Evolutionary conservation across 1,140 invertebrate species (phyloP).

Genomic region (Halictus rubicundus): DNA sequence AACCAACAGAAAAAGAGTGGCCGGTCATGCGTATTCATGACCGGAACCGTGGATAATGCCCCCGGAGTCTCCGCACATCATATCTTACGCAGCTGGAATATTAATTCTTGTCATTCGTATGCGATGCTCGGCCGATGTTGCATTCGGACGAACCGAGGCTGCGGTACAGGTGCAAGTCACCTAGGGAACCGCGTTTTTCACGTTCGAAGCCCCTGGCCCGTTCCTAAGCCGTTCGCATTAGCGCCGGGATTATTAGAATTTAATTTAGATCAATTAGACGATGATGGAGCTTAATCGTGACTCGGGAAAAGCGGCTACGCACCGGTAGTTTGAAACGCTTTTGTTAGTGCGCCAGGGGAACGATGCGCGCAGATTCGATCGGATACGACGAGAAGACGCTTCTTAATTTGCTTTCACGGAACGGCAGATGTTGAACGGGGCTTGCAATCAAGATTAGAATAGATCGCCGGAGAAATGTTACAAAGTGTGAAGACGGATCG

Average conservation of each 20-base stretch:
- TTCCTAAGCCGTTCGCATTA: not conserved
- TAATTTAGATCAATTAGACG: not conserved
- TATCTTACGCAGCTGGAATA: constrained; percentile 70
- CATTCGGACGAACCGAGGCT: constrained; percentile 9
- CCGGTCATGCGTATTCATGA: constrained; percentile 59
- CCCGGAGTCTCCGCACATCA: constrained; percentile 48
- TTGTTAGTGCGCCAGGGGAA: not conserved
- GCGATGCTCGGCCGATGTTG: constrained; percentile 45
- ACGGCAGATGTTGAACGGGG: not conserved
- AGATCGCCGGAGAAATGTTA: too few species aligned
- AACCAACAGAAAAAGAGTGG: constrained; percentile 20
- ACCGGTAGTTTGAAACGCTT: not conserved
- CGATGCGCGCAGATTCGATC: not conserved
- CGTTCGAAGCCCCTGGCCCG: not conserved
- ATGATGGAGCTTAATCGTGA: not conserved
- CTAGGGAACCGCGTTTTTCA: constrained; percentile 47
- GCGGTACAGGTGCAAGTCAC: constrained; percentile 67
- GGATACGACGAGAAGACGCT: not conserved
- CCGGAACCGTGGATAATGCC: constrained; percentile 59
- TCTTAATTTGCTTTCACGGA: not conserved
- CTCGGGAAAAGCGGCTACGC: not conserved
- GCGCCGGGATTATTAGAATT: constrained; percentile 14
- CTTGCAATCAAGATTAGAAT: too few species aligned
- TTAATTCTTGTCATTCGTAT: constrained; percentile 72
- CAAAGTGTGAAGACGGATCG: too few species aligned